These are phyloP conservation scores for Epizoanthus illoricatus DNA, from an alignment of 92 coral and sea anemone species.

Conservation along the genomic window DNA sequence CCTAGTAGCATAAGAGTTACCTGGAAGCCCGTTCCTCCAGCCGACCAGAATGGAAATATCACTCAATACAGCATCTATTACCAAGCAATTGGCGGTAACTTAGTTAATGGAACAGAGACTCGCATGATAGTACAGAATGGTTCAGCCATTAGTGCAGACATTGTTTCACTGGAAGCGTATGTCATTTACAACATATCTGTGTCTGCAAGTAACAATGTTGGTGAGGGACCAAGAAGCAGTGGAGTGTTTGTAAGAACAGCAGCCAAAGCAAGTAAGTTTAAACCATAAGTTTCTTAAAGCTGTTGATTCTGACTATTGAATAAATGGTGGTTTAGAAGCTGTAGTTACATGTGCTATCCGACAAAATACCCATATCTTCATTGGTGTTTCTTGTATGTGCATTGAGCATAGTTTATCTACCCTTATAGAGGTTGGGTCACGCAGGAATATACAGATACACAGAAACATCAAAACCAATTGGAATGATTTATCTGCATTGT, in stretches of 20 bases:
- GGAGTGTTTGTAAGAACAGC: not conserved
- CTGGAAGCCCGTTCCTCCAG: not conserved
- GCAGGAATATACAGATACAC: no score
- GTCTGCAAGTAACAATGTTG: not conserved
- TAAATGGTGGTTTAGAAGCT: no score
- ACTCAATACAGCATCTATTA: not conserved
- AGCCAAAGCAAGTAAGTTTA: not conserved
- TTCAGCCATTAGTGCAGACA: not conserved
- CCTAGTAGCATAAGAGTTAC: not conserved
- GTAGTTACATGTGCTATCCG: no score
- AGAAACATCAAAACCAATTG: no score
- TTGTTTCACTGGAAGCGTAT: not conserved
- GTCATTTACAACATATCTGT: not conserved
- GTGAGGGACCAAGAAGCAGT: not conserved
- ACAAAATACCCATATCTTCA: no score
- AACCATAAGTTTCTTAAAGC: no score
- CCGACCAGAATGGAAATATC: not conserved
- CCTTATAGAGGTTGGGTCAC: no score
- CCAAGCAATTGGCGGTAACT: not conserved
- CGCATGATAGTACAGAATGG: not conserved
- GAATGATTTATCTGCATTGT: no score
- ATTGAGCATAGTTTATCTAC: no score
- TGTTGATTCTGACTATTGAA: no score
- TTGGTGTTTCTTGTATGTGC: no score
- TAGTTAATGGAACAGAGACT: not conserved